Evolutionary conservation across 2,113 vertebrate species (phyloP), one percentile per base, ranked within the genome.

Genomic region (Lichenostomus cassidix): DNA sequence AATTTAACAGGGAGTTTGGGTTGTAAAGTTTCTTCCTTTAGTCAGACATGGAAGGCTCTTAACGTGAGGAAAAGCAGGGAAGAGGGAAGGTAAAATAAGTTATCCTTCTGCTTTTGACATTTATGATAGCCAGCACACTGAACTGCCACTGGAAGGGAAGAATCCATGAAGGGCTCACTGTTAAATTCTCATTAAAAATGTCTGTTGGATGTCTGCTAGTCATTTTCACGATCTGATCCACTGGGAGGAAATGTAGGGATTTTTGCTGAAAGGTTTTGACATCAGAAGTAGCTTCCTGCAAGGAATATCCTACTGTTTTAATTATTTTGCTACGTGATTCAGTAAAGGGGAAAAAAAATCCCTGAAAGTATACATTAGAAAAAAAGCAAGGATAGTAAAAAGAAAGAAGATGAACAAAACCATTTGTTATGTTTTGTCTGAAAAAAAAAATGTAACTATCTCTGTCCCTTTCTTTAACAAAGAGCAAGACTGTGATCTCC

Each of bases 171-270:
- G 70, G 33, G 5, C 42, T 73, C 42, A 60, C n/a, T 81, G 55
- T 84, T 96, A 93, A 83, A 73, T 76, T 93, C 85, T 96, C 88
- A 92, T 96, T 91, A 63, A 91, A 95, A 93, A 81, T 31, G 28
- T 73, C 69, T 90, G 58, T 87, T 97, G 94, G 91, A 90, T 94
- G 46, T 94, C 52, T 95, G 37, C 44, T 96, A 95, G 56, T 74
- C 78, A 93, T 94, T 95, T 91, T 55, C 58, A 81, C 64, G 76
- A 81, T 78, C 86, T 95, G 73, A 77, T 67, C 87, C 62, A 29
- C 71, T 35, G 69, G 42, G 71, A 91, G 25, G 82, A 59, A 89
- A 62, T 62, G 83, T 62, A 90, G n/a, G 81, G 70, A 77, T 90
- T 59, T 84, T 87, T 71, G 41, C 49, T 35, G 84, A 68, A 76